Evolutionary conservation across 2,797 vertebrate species (phyloP).

Genomic region (Pachyuromys duprasi): DNA sequence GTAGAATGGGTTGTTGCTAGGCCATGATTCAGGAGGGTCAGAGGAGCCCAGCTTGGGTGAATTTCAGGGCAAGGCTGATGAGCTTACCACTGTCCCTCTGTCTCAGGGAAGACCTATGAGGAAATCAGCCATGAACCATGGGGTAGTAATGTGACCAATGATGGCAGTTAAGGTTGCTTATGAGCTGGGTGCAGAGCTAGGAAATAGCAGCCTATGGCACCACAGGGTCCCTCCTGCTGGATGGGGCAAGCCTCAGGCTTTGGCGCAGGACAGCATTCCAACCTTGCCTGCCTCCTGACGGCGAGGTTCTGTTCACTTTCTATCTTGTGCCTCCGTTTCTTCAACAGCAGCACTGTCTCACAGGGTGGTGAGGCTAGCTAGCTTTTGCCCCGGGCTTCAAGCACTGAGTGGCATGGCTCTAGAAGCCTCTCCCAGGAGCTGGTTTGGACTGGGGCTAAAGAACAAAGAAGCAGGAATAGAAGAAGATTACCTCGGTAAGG

Average conservation of each 20-base stretch:
- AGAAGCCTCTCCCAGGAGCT: background rate
- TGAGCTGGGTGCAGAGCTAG: background rate
- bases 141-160: background rate
- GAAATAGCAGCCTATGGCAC: background rate
- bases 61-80: background rate
- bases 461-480: background rate
- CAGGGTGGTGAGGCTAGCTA: rapidly evolving
- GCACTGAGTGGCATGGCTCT: too few relatives aligned
- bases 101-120: background rate
- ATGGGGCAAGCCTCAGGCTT: background rate
- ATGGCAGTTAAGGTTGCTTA: background rate
- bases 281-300: background rate
- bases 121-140: background rate
- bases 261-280: background rate
- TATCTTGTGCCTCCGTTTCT: background rate
- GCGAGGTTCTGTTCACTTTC: background rate
- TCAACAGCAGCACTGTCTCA: background rate
- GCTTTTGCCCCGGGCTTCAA: background rate
- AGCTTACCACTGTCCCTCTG: background rate
- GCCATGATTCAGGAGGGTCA: background rate
- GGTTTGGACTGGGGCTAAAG: background rate
- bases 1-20: too few relatives aligned
- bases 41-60: background rate
- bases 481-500: background rate
- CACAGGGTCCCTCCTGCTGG: too few relatives aligned